Base-by-base conservation (phyloP, 2,888 invertebrate species). In the Pecten maximus region DNA sequence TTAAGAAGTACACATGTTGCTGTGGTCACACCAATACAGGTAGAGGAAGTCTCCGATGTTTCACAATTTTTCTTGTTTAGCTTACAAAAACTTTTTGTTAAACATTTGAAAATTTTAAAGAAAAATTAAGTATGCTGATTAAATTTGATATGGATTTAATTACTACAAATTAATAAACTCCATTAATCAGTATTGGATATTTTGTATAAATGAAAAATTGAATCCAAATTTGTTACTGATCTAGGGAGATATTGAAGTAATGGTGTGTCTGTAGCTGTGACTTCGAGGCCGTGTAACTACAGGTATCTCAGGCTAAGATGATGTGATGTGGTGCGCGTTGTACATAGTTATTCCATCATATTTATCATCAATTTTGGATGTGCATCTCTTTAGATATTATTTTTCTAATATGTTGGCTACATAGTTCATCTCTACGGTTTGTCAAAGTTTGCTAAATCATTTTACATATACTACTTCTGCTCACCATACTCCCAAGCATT, bases 321-420 rank as follows among this genome's bases (percentile, higher is more conserved):
- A 44, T 35, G 74, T 74, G 74, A 35, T 28, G 74, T 74, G 74
- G 74, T 35, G 74, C 12, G 74, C 74, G 74, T 74, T 74, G 74
- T 74, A 74, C 4, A 74, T 74, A 74, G 74, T 74, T 28, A 54
- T 74, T 74, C 16, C 35, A 35, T 35, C 74, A 74, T 74, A 74
- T 74, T 74, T 74, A 74, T 74, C 74, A 74, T 74, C 74, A 74
- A 23, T 12, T 2, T 74, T 74, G 35, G 35, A 28, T 74, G 74
- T 35, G 16, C 23, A 74, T 74, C 28, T 35, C 35, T 10, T 74
- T 10, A 74, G 28, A 74, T 74, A 23, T 74, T 74, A 74, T 74
- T 74, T 74, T 74, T 74, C 28, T 74, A 74, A 35, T 74, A 23
- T 74, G 74, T 74, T 74, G 2, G 74, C 74, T 74, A 35, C 28